Conservation (phyloP, 1,140 invertebrate species). For the Macrotrachela quadricornifera region DNA sequence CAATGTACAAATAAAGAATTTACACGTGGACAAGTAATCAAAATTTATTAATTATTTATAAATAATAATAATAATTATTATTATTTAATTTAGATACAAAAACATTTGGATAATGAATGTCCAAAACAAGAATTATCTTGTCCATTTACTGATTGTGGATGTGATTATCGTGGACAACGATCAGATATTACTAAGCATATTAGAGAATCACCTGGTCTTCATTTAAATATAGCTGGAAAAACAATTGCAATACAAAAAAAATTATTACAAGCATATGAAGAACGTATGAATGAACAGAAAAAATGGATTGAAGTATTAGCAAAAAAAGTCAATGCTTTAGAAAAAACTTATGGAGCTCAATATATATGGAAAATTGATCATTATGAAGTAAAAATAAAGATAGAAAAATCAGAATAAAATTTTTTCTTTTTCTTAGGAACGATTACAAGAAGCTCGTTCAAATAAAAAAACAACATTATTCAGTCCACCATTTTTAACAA, state of each 20-base stretch:
- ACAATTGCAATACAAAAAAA: constrained; percentile 14
- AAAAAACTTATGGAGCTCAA: constrained; percentile 39
- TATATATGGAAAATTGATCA: constrained; percentile 72
- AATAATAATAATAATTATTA: background rate
- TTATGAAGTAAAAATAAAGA: constrained; percentile 41
- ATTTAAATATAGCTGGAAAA: constrained; percentile 56
- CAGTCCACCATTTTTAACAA: constrained; percentile 71
- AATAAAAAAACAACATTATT: constrained; percentile 29
- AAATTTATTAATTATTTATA: background rate
- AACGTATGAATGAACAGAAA: constrained; percentile 9
- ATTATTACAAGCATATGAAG: constrained; percentile 9
- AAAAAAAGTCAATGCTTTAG: constrained; percentile 12
- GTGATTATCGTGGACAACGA: constrained; percentile 21
- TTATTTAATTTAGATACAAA: constrained; percentile 9
- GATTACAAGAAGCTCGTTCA: constrained; percentile 16
- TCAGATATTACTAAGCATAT: constrained; percentile 54
- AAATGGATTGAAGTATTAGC: background rate
- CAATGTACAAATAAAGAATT: constrained; percentile 49
- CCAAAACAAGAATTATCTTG: constrained; percentile 52
- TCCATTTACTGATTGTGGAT: constrained; percentile 65
- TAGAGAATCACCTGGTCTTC: constrained; percentile 54
- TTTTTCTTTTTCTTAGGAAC: constrained; percentile 10
- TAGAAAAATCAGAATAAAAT: background rate
- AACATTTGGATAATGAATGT: constrained; percentile 50
- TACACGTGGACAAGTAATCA: constrained; percentile 47